A percentile compares a stretch with the other conserved stretches of the same genome.
phyloP scores from a whole-genome alignment of 2,113 vertebrate genomes.

The Seriola quinqueradiata region DNA sequence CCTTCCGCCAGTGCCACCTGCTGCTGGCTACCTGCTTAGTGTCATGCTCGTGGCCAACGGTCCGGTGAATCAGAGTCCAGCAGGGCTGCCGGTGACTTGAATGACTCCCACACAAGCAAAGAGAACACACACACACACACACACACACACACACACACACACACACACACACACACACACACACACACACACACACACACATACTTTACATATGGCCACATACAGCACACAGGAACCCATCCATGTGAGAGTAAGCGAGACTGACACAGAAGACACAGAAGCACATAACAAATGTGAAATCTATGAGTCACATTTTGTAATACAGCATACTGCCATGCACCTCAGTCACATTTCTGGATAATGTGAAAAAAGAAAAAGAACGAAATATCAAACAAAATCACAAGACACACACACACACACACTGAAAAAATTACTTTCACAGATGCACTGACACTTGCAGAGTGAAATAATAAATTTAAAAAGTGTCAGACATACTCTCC shows the following conservation, averaged over 20 bases:
- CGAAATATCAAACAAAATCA: neutral
- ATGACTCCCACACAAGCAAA: slow-evolving; percentile 26
- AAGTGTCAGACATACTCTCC: neutral
- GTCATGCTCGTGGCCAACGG: slow-evolving; percentile 10
- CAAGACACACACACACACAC: neutral
- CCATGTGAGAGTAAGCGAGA: neutral
- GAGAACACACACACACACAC: neutral
- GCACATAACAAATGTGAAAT: slow-evolving; percentile 1
- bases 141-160: neutral
- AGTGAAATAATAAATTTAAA: neutral
- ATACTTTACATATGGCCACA: neutral
- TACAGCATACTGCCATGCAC: neutral
- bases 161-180: no score
- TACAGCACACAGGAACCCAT: neutral
- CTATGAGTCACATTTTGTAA: slow-evolving; percentile 22
- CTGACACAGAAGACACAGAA: neutral
- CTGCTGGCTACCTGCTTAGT: slow-evolving; percentile 58
- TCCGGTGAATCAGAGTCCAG: slow-evolving; percentile 53
- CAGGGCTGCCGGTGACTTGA: slow-evolving; percentile 28
- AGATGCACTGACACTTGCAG: neutral
- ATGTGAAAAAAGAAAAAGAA: slow-evolving; percentile 3
- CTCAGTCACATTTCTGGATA: slow-evolving; percentile 12
- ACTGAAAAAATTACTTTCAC: neutral
- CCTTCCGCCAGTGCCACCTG: slow-evolving; percentile 22
- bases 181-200: no score